A percentile compares a stretch with the other conserved stretches of the same genome.
Conservation (phyloP, 2,797 vertebrate genomes). For the Chaenodraco wilsoni region DNA sequence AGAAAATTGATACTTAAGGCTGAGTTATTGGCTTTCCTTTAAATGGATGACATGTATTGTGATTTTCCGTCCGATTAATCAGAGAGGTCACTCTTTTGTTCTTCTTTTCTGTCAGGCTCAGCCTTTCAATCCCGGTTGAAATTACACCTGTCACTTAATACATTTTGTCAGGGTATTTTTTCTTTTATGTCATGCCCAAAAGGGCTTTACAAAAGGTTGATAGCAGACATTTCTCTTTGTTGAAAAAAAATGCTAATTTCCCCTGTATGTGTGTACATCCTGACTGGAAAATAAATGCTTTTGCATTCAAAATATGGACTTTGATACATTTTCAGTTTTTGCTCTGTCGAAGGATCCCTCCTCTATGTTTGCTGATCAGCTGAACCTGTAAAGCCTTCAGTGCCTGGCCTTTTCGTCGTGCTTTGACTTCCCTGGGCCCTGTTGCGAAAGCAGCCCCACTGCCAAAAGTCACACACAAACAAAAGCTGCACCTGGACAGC, state of each 20-base stretch:
- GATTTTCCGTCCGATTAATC: slow-evolving; percentile 36
- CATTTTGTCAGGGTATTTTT: slow-evolving; percentile 19
- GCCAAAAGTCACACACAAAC: slow-evolving; percentile 85
- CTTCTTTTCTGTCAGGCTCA: slow-evolving; percentile 40
- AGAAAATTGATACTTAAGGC: slow-evolving; percentile 35
- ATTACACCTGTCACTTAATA: slow-evolving; percentile 68
- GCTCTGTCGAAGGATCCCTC: slow-evolving; percentile 33
- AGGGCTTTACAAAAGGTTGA: slow-evolving; percentile 35
- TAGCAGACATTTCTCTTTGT: slow-evolving; percentile 36
- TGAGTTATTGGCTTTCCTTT: slow-evolving; percentile 46
- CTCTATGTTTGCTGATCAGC: slow-evolving; percentile 47
- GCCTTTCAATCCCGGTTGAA: slow-evolving; percentile 66
- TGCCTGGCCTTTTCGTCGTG: slow-evolving; percentile 57
- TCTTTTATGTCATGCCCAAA: slow-evolving; percentile 4
- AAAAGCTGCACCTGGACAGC: slow-evolving; percentile 87
- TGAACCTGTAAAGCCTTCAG: slow-evolving; percentile 50
- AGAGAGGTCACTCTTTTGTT: slow-evolving; percentile 37
- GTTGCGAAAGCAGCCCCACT: slow-evolving; percentile 75
- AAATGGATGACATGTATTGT: slow-evolving; percentile 44
- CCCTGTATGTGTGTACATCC: slow-evolving; percentile 25
- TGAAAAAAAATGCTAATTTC: slow-evolving; percentile 46
- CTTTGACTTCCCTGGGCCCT: slow-evolving; percentile 38
- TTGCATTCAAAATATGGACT: slow-evolving; percentile 1
- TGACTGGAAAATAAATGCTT: not conserved
- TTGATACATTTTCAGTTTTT: not conserved